phyloP scores from a whole-genome alignment of 2,888 invertebrate genomes.

The Xylota segnis region DNA sequence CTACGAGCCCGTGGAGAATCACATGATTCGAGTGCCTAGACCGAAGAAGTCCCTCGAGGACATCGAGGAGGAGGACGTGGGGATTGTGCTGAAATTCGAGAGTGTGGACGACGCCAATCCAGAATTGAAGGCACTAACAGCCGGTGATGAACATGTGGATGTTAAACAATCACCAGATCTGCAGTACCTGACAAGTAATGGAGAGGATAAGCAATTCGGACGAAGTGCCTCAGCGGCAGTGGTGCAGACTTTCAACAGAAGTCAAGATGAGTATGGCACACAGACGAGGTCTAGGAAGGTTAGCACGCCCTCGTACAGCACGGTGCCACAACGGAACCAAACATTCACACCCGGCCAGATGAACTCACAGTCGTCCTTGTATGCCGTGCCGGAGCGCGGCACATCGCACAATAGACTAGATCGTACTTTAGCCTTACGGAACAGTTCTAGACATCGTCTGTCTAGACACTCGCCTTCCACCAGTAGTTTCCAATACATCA shows the following conservation, averaged over 20 bases:
- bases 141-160: slow-evolving; percentile 35
- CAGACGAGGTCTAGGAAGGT: slow-evolving; percentile 86
- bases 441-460: slow-evolving; percentile 84
- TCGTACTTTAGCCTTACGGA: slow-evolving; percentile 78
- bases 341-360: slow-evolving; percentile 85
- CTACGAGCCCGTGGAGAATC: slow-evolving; percentile 93
- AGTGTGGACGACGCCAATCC: slow-evolving; percentile 79
- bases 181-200: slow-evolving; percentile 79
- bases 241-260: slow-evolving; percentile 86
- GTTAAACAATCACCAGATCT: slow-evolving; percentile 78
- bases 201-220: slow-evolving; percentile 85
- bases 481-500: slow-evolving; percentile 93
- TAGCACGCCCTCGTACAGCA: slow-evolving; percentile 86
- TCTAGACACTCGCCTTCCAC: slow-evolving; percentile 90
- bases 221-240: slow-evolving; percentile 90
- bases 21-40: slow-evolving; percentile 88
- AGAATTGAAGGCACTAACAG: slow-evolving; percentile 48
- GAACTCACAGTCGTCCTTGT: slow-evolving; percentile 88
- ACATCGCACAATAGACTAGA: slow-evolving; percentile 81
- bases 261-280: slow-evolving; percentile 83
- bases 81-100: slow-evolving; percentile 83
- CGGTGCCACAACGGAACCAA: slow-evolving; percentile 83
- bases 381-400: slow-evolving; percentile 89
- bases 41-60: slow-evolving; percentile 81
- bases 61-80: slow-evolving; percentile 84